These are phyloP conservation scores for Glossosoma conforme DNA, from an alignment of 1,140 invertebrate species.

Conservation along the genomic window DNA sequence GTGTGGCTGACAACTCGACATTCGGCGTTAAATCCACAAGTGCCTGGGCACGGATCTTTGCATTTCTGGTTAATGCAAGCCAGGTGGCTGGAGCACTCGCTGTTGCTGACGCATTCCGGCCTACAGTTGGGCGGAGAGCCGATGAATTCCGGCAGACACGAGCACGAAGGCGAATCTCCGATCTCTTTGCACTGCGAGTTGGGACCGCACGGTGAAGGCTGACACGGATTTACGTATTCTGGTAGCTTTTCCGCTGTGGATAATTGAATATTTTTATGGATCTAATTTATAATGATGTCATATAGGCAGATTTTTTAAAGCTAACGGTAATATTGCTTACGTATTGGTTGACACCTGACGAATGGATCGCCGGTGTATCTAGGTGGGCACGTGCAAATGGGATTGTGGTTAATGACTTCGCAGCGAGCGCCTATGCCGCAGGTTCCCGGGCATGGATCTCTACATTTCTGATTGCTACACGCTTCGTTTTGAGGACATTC, in stretches of 20 bases:
- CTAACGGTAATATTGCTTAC: slow-evolving; percentile 40
- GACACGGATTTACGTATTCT: slow-evolving; percentile 58
- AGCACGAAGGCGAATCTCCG: slow-evolving; percentile 62
- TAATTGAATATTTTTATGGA: too few species aligned
- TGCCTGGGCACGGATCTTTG: slow-evolving; percentile 64
- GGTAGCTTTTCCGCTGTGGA: slow-evolving; percentile 50
- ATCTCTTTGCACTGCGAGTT: slow-evolving; percentile 64
- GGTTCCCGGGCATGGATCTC: slow-evolving; percentile 59
- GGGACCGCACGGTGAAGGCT: slow-evolving; percentile 72
- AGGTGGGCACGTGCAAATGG: slow-evolving; percentile 56
- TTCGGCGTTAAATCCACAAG: slow-evolving; percentile 65
- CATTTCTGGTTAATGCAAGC: slow-evolving; percentile 71
- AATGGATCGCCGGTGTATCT: slow-evolving; percentile 60
- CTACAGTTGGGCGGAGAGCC: slow-evolving; percentile 70
- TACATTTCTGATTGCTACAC: slow-evolving; percentile 59
- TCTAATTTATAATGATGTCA: not conserved
- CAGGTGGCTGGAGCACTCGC: slow-evolving; percentile 64
- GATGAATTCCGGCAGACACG: slow-evolving; percentile 63
- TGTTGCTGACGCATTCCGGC: slow-evolving; percentile 69
- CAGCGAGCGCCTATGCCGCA: slow-evolving; percentile 60
- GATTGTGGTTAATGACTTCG: slow-evolving; percentile 56
- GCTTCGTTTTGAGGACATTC: slow-evolving; percentile 59
- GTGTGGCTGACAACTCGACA: slow-evolving; percentile 71
- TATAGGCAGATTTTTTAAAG: too few species aligned
- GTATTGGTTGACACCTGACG: slow-evolving; percentile 49